phyloP scores from a whole-genome alignment of 2,888 invertebrate genomes.

The Rotaria macrura region DNA sequence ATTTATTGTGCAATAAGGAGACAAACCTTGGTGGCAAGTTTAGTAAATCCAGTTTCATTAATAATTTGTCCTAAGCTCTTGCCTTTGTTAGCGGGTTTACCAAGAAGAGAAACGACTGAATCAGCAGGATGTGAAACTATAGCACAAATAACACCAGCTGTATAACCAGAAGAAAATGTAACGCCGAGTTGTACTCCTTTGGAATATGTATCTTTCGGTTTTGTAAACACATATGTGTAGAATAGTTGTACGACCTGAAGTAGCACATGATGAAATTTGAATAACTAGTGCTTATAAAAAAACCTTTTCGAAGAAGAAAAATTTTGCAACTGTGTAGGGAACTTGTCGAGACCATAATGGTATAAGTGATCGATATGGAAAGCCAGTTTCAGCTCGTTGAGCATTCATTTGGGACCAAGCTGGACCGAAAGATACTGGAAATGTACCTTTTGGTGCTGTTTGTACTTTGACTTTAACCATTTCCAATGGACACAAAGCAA shows the following conservation, averaged over 20 bases:
- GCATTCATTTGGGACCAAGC: constrained; percentile 13
- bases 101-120: constrained; percentile 6
- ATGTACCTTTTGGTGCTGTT: constrained; percentile 8
- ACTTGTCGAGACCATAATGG: constrained; percentile 21
- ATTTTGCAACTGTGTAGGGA: constrained; percentile 19
- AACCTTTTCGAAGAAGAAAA: constrained; percentile 18
- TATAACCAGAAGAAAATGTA: constrained; percentile 11
- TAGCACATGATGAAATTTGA: neutral
- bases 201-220: constrained; percentile 18
- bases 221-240: neutral
- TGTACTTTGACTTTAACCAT: constrained; percentile 20
- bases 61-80: constrained; percentile 21
- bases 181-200: constrained; percentile 3
- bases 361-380: constrained; percentile 14
- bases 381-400: neutral
- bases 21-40: neutral
- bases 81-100: constrained; percentile 12
- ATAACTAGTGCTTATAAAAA: neutral
- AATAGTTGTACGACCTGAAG: constrained; percentile 18
- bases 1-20: too few relatives aligned
- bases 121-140: constrained; percentile 16
- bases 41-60: neutral
- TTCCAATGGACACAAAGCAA: constrained; percentile 3
- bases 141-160: constrained; percentile 15
- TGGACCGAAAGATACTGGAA: neutral